These are phyloP conservation scores for Basileuterus tristriatus DNA, from an alignment of 2,797 vertebrate species.

Conservation along the genomic window DNA sequence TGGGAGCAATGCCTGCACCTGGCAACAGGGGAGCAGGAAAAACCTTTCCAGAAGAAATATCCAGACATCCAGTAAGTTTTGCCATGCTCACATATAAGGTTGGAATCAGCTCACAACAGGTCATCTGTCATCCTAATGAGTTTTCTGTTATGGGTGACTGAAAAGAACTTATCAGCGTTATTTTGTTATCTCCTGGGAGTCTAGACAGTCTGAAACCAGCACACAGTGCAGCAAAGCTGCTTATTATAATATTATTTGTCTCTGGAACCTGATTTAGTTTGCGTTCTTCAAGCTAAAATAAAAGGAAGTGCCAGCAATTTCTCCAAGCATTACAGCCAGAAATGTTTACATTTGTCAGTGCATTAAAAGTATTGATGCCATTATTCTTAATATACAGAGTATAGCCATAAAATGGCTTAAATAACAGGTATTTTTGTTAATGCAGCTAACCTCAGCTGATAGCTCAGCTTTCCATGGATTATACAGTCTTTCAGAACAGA, in stretches of 20 bases:
- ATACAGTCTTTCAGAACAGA: slow-evolving; percentile 57
- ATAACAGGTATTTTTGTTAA: slow-evolving; percentile 42
- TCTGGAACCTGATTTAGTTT: slow-evolving; percentile 39
- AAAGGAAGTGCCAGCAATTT: slow-evolving; percentile 42
- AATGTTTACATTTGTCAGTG: slow-evolving; percentile 30
- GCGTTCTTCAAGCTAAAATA: slow-evolving; percentile 37
- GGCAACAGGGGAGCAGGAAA: background rate
- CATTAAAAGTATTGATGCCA: slow-evolving; percentile 38
- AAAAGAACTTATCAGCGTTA: slow-evolving; percentile 51
- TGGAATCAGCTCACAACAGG: background rate
- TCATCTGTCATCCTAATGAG: slow-evolving; percentile 49
- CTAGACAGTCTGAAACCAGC: slow-evolving; percentile 52
- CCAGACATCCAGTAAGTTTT: background rate
- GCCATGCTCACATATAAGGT: background rate
- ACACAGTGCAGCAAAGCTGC: background rate
- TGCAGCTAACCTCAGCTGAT: slow-evolving; percentile 40
- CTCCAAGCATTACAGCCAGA: background rate
- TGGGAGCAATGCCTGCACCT: background rate
- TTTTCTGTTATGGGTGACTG: slow-evolving; percentile 39
- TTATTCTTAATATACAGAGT: background rate
- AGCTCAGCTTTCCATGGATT: slow-evolving; percentile 66
- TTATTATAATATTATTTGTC: slow-evolving; percentile 28
- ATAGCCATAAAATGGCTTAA: background rate
- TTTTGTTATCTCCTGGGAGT: slow-evolving; percentile 52
- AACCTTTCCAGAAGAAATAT: background rate